Conservation (phyloP, 1,140 invertebrate species). For the Drosophila tristis region DNA sequence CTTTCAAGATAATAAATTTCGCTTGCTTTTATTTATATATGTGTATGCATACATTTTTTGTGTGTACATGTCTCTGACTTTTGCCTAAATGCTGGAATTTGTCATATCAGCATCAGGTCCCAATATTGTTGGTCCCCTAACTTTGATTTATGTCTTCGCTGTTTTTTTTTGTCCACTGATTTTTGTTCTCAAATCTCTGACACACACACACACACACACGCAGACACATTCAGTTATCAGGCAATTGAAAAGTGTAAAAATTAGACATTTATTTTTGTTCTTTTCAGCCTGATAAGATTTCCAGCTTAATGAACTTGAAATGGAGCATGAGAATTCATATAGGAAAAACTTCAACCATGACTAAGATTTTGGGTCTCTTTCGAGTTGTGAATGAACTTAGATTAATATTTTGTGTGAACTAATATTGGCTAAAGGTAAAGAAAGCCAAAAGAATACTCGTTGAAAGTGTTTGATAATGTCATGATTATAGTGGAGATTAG, state of each 20-base stretch:
- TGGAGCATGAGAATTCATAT: constrained; percentile 26
- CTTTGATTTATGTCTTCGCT: constrained; percentile 51
- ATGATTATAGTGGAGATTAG: constrained; percentile 10
- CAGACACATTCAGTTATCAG: constrained; percentile 21
- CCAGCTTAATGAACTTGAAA: constrained; percentile 38
- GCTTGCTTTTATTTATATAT: no score
- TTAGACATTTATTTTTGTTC: background rate
- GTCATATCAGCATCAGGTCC: constrained; percentile 59
- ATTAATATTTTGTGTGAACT: background rate
- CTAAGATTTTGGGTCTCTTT: background rate
- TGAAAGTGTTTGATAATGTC: constrained; percentile 3
- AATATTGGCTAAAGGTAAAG: constrained; percentile 5
- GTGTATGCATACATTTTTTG: no score
- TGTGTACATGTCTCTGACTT: constrained; percentile 14
- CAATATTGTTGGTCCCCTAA: constrained; percentile 24
- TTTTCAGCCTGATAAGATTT: constrained; percentile 32
- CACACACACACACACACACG: constrained; percentile 8
- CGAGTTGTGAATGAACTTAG: constrained; percentile 24
- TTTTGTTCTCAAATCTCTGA: constrained; percentile 28
- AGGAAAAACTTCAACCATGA: constrained; percentile 21
- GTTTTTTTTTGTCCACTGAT: constrained; percentile 17
- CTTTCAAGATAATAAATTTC: constrained; percentile 37
- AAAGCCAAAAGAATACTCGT: background rate
- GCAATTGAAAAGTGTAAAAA: constrained; percentile 28
- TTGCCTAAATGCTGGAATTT: constrained; percentile 52